phyloP scores from a whole-genome alignment of 2,113 vertebrate genomes.

The Calypte anna region DNA sequence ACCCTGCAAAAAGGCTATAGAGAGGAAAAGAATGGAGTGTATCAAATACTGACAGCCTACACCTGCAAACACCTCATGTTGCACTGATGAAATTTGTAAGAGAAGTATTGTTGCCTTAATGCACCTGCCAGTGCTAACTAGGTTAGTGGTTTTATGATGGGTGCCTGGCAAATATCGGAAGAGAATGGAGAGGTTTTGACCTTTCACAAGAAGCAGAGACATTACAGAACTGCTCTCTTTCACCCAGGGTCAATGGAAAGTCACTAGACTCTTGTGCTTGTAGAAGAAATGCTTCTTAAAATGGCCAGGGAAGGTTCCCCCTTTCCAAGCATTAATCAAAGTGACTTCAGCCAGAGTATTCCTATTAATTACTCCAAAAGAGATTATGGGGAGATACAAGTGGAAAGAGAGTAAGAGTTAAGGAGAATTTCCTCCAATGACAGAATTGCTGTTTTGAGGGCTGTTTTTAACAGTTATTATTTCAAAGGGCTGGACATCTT shows the following conservation, averaged over 20 bases:
- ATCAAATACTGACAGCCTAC: constrained; percentile 19
- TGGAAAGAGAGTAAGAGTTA: neutral
- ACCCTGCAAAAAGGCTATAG: neutral
- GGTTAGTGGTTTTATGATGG: neutral
- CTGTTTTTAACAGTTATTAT: neutral
- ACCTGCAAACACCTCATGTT: neutral
- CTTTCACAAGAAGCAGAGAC: neutral
- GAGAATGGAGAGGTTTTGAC: neutral
- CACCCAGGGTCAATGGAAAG: neutral
- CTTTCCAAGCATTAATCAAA: neutral
- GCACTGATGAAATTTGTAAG: neutral
- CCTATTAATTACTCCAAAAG: neutral
- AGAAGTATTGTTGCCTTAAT: neutral
- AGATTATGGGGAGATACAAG: neutral
- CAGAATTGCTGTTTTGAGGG: neutral
- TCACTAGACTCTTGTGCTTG: neutral
- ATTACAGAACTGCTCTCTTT: neutral
- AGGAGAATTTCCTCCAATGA: neutral
- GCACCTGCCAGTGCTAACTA: neutral
- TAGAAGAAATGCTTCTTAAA: neutral
- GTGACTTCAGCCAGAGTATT: neutral
- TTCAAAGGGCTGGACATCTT: neutral
- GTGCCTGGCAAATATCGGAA: neutral
- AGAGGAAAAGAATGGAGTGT: constrained; percentile 16
- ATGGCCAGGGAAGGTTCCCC: no score